Conservation (phyloP, 2,113 vertebrate genomes). For the Cyphomyrus discorhynchus region DNA sequence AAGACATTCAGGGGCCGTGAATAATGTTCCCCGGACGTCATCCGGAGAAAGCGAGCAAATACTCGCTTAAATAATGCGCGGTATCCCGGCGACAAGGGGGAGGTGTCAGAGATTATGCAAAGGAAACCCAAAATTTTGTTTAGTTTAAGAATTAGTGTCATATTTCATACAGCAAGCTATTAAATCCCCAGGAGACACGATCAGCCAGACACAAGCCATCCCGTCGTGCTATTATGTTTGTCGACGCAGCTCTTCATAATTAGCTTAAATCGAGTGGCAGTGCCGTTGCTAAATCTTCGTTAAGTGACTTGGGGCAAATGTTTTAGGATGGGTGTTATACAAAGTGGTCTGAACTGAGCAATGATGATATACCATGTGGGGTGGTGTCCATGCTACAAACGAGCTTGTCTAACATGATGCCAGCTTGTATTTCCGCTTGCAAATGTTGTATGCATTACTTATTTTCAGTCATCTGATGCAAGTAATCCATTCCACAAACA, state of each 20-base stretch:
- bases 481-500: background rate
- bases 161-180: conserved; percentile 59
- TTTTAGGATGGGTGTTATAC: background rate
- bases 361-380: background rate
- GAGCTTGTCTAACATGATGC: background rate
- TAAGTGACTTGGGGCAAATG: background rate
- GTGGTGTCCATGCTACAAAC: background rate
- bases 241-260: background rate
- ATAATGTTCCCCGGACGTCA: conserved; percentile 90
- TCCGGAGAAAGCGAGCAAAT: conserved; percentile 77
- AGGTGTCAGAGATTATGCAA: conserved; percentile 80
- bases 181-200: conserved; percentile 61
- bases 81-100: conserved; percentile 62
- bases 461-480: background rate
- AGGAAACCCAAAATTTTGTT: conserved; percentile 53
- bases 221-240: conserved; percentile 38
- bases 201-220: conserved; percentile 60
- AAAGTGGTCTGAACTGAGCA: background rate
- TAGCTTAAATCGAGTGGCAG: background rate
- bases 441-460: background rate
- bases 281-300: background rate
- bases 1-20: conserved; percentile 74
- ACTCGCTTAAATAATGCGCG: conserved; percentile 90
- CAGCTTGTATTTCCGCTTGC: background rate
- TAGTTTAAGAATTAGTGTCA: conserved; percentile 39